phyloP scores from a whole-genome alignment of 2,797 vertebrate genomes.

The Vipera ursinii region DNA sequence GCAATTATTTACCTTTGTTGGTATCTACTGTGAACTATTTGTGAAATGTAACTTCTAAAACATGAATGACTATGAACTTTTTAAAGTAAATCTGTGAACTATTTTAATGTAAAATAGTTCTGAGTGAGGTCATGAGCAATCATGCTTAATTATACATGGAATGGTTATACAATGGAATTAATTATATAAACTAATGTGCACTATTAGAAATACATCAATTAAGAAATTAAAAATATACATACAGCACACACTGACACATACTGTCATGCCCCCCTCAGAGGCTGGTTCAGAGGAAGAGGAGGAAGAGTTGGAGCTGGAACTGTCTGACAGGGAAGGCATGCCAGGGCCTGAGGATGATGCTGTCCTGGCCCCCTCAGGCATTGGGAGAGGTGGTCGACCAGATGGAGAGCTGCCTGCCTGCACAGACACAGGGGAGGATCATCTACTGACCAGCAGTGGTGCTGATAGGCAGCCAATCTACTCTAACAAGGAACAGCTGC shows the following conservation, averaged over 20 bases:
- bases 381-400: no score
- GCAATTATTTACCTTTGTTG: not conserved
- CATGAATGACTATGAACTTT: not conserved
- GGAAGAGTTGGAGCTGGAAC: no score
- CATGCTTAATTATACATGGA: conserved; percentile 10
- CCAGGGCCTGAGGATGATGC: no score
- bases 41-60: not conserved
- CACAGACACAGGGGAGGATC: no score
- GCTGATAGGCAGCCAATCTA: no score
- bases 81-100: not conserved
- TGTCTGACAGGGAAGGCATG: no score
- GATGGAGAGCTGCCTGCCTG: no score
- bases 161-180: conserved; percentile 14
- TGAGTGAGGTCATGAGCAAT: conserved; percentile 15
- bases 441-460: no score
- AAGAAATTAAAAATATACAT: not conserved
- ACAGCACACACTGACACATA: not conserved
- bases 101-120: not conserved
- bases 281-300: no score
- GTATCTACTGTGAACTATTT: not conserved
- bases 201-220: not conserved
- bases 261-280: no score
- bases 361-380: no score
- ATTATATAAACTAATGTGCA: not conserved
- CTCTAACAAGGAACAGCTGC: no score